Percentiles rank a stretch among this genome's conserved stretches.
These are phyloP conservation scores for Eueremaeus valkanovi DNA, from an alignment of 2,888 invertebrate genomes.

Conservation along the genomic window DNA sequence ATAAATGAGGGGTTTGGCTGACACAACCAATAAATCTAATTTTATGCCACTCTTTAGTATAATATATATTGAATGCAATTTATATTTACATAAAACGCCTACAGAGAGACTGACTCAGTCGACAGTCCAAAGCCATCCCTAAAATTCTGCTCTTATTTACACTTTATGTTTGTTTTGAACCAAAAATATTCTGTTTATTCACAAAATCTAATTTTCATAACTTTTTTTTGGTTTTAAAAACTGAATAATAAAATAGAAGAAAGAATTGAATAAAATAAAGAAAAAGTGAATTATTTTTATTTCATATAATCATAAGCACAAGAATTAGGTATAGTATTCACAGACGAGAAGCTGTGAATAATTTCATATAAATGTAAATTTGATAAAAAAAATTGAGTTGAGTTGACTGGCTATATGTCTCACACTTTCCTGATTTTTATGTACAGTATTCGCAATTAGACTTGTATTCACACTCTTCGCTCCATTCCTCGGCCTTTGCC, in stretches of 20 bases:
- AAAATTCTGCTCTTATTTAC: neutral
- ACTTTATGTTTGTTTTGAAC: neutral
- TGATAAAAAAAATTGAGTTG: neutral
- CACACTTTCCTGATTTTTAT: neutral
- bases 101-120: too few species aligned
- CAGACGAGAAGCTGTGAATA: neutral
- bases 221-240: neutral
- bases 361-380: conserved; percentile 19
- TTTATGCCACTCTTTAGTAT: conserved; percentile 1
- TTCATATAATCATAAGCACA: neutral
- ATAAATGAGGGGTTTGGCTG: neutral
- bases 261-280: neutral
- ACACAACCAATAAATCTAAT: conserved; percentile 29
- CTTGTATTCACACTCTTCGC: neutral
- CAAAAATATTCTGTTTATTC: neutral
- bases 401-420: neutral
- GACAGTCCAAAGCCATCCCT: too few species aligned
- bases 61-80: neutral
- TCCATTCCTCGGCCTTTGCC: neutral
- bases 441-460: neutral
- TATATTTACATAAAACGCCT: conserved; percentile 28
- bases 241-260: neutral
- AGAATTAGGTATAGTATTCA: neutral
- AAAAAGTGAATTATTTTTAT: too few species aligned
- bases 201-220: conserved; percentile 4